phyloP scores from a whole-genome alignment of 2,113 vertebrate species.

The Isichthys henryi region DNA sequence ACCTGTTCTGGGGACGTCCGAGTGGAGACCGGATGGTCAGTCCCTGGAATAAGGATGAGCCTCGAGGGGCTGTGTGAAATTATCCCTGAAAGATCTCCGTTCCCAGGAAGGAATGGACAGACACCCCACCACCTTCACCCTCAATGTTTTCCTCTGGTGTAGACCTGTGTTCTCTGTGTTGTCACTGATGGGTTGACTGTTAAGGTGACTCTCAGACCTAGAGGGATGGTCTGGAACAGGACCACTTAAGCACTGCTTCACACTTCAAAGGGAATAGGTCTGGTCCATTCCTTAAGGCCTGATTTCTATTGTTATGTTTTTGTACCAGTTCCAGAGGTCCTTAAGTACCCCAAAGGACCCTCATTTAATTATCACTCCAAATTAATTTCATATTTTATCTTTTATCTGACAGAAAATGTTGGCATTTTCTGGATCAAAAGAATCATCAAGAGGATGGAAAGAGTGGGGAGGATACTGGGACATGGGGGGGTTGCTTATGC shows the following conservation, averaged over 20 bases:
- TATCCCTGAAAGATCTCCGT: neutral
- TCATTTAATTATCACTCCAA: slow-evolving; percentile 2
- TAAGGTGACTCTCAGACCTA: neutral
- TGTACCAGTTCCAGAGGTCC: neutral
- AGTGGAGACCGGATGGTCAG: neutral
- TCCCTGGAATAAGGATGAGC: neutral
- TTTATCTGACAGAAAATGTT: neutral
- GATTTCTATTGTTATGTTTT: neutral
- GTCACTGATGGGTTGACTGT: neutral
- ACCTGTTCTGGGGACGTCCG: neutral
- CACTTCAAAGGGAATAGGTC: neutral
- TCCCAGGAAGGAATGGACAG: neutral
- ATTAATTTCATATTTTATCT: neutral
- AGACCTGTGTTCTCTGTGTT: neutral
- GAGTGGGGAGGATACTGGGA: neutral
- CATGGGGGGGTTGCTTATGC: neutral
- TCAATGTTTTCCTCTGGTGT: neutral
- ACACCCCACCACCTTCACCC: neutral
- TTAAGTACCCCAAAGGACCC: neutral
- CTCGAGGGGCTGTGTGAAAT: neutral
- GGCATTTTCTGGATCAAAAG: neutral
- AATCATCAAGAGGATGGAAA: neutral
- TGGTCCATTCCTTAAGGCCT: neutral
- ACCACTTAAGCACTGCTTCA: neutral
- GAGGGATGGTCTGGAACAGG: neutral